Evolutionary conservation across 2,113 vertebrate species (phyloP).

Genomic region (Bettongia penicillata): DNA sequence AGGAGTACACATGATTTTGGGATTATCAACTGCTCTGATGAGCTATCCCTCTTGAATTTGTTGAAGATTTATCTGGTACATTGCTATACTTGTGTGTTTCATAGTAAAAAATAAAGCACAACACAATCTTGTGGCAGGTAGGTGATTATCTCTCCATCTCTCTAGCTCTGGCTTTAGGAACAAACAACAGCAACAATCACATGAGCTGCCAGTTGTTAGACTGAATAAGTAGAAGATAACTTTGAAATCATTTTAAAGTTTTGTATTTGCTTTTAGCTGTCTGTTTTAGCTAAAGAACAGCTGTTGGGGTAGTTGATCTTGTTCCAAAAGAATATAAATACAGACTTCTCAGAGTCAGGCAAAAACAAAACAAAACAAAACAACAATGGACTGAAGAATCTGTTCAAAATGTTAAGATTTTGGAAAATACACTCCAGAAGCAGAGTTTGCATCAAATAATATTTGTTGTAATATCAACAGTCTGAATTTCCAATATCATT

Average conservation of each 20-base stretch:
- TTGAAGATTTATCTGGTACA: background rate
- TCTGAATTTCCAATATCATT: background rate
- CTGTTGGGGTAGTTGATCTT: background rate
- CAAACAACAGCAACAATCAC: background rate
- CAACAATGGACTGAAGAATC: background rate
- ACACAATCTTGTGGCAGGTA: background rate
- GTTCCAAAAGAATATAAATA: background rate
- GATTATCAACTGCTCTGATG: background rate
- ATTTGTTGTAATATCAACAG: background rate
- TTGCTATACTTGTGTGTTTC: background rate
- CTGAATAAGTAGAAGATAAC: background rate
- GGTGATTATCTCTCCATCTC: background rate
- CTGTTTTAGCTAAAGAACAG: background rate
- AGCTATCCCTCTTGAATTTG: background rate
- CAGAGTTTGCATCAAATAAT: background rate
- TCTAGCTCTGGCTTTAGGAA: background rate
- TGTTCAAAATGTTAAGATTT: background rate
- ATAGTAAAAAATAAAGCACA: background rate
- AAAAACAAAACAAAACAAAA: background rate
- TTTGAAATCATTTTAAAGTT: background rate
- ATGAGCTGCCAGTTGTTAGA: background rate
- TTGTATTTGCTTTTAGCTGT: background rate
- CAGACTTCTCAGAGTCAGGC: background rate
- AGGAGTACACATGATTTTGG: background rate
- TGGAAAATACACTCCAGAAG: background rate